Evolutionary conservation across 2,797 vertebrate species (phyloP), one percentile per base, ranked within the genome.

Genomic region (Intellagama lesueurii): DNA sequence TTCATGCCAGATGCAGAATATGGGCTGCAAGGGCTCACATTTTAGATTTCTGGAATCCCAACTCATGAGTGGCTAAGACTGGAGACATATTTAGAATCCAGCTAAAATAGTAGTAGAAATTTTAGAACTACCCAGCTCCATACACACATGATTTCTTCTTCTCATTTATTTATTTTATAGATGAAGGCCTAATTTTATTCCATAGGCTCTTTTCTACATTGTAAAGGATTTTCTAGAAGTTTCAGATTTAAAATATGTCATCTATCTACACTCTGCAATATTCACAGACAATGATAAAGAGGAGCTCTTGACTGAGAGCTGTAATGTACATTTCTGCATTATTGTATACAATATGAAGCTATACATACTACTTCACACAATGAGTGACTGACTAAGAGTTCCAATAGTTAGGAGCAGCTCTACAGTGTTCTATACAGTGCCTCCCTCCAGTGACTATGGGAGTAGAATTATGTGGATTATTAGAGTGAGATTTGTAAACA

Each of bases 21-120:
- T 86, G 32, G 76, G 1, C 5, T 26, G 0, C 1, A 72, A 66
- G 12, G 1, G 0, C 35, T 19, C 4, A 8, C 70, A 30, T 26
- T 73, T 1, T 1, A 35, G 73, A 70, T 80, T 83, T 89, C 32
- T 88, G 88, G 78, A 86, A 83, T 60, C 6, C 16, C 80, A 40
- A 64, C 56, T 19, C 7, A n/a, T 8, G 79, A 60, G 7, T 56
- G n/a, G 60, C 35, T 64, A 19, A 6, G n/a, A 11, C 30, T 32
- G 6, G 32, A 66, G 28, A 5, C 30, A 64, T 11, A 44, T 60
- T 44, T 9, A 44, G 26, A n/a, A 28, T 40, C 78, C 24, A 72
- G 32, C 30, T 73, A 72, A 72, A 72, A 32, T 52, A 66, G 3
- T 30, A 52, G 68, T 49, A 44, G 9, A 49, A n/a, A 32, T 83